Evolutionary conservation across 2,797 vertebrate genomes (phyloP), one percentile per base, ranked within the genome.

Genomic region (Holocentrus rufus): DNA sequence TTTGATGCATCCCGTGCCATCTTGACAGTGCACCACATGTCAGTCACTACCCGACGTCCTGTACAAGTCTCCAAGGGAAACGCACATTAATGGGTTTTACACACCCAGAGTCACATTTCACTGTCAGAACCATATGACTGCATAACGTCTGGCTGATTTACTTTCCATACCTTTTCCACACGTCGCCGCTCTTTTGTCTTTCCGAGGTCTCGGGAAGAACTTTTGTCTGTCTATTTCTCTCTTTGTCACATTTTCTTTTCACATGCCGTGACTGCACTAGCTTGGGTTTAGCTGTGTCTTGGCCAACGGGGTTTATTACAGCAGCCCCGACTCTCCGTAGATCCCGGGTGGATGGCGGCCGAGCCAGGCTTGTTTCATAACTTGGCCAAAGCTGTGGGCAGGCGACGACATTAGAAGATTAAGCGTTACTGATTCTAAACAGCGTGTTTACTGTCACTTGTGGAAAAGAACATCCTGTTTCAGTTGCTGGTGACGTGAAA

Each of bases 331-430:
- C 63, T 64, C 3, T 72, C 58, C 54, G 11, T 53, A 57, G 74
- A 70, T 36, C 10, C 10, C 7, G 23, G 31, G 27, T 0, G 0
- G 52, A 76, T 53, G 50, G 13, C 11, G 1, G n/a, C 50, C 4
- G 22, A 54, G 72, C 77, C 79, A 73, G 74, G 52, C 53, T n/a
- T 31, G 25, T 77, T 56, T 76, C 65, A 72, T 65, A 61, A 22
- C 47, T 76, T 56, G 56, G 58, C 9, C 31, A 56, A 14, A 74
- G 59, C 59, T 59, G 67, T 69, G 17, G 42, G 47, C 65, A 27
- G 23, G 52, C 42, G 3, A 49, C 0, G 20, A 79, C 46, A 44
- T 34, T 60, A 62, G 42, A 30, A 70, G n/a, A 65, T 79, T 13
- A 68, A 67, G 59, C 0, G 0, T 47, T 22, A 39, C 55, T 36